Percentiles rank a stretch among this genome's conserved stretches.
phyloP scores from a whole-genome alignment of 2,888 invertebrate genomes.

The Caradrina kadenii region DNA sequence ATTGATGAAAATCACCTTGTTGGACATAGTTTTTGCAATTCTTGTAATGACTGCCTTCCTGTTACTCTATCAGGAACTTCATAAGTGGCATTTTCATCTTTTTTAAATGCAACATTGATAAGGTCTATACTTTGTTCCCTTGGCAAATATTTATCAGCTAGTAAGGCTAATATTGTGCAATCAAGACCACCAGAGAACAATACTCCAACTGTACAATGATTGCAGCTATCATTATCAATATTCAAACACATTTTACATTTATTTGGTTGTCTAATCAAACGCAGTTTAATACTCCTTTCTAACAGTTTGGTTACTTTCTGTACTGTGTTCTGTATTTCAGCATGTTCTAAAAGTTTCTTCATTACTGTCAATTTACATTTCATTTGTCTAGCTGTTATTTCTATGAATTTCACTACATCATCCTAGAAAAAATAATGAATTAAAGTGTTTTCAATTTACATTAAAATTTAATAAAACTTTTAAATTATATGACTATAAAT shows the following conservation, averaged over 20 bases:
- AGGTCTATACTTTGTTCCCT: constrained; percentile 95
- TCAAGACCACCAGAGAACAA: constrained; percentile 99
- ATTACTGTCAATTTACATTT: constrained; percentile 78
- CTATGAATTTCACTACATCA: constrained; percentile 72
- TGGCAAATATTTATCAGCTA: constrained; percentile 93
- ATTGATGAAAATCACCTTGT: constrained; percentile 78
- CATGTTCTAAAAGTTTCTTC: constrained; percentile 79
- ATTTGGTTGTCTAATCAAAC: constrained; percentile 91
- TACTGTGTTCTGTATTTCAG: constrained; percentile 81
- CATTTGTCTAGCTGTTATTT: constrained; percentile 67
- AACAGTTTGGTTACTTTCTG: constrained; percentile 87
- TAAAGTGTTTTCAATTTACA: not conserved
- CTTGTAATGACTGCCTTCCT: constrained; percentile 92
- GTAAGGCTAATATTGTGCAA: constrained; percentile 96
- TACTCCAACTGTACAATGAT: constrained; percentile 93
- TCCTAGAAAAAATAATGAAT: constrained; percentile 72
- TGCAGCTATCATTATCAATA: constrained; percentile 75
- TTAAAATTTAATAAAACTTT: constrained; percentile 31
- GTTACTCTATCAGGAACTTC: constrained; percentile 96
- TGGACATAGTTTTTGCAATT: constrained; percentile 93
- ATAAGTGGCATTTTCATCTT: constrained; percentile 83
- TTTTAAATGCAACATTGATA: constrained; percentile 98
- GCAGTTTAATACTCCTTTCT: constrained; percentile 90
- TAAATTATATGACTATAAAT: constrained; percentile 47
- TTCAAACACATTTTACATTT: constrained; percentile 91